Percentiles rank a stretch among this genome's conserved stretches.
Evolutionary conservation across 53 echinoderm and acorn worm species (phyloP).

Genomic region (Echinometra lucunter): DNA sequence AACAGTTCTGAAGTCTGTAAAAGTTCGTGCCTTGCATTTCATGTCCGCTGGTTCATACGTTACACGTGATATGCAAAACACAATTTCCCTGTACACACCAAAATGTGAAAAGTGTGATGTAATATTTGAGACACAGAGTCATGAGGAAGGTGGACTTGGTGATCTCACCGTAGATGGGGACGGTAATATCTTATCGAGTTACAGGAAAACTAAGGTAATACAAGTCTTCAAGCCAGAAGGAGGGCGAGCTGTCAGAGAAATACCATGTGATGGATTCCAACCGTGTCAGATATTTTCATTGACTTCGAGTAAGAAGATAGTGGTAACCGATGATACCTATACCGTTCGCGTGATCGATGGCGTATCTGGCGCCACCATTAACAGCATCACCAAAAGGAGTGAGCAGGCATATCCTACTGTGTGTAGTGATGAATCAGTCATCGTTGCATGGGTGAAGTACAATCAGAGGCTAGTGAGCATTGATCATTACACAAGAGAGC

Average conservation of each 20-base stretch:
- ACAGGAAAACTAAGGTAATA: background rate
- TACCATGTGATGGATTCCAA: too few relatives aligned
- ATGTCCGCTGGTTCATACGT: background rate
- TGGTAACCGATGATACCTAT: too few relatives aligned
- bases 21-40: background rate
- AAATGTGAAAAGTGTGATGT: background rate
- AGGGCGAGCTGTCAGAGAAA: background rate
- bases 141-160: conserved; percentile 8
- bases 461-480: background rate
- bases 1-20: background rate
- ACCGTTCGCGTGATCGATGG: too few relatives aligned
- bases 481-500: background rate
- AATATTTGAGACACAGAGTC: background rate
- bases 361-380: too few relatives aligned
- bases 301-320: too few relatives aligned
- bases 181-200: background rate
- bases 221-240: background rate
- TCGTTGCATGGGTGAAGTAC: background rate
- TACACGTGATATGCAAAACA: background rate
- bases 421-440: too few relatives aligned
- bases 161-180: background rate
- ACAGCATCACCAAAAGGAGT: too few relatives aligned
- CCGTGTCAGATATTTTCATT: too few relatives aligned
- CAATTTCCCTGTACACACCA: background rate
- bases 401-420: too few relatives aligned